Evolutionary conservation across 2,113 vertebrate genomes (phyloP), one percentile per base, ranked within the genome.

Genomic region (Arvicanthis niloticus): DNA sequence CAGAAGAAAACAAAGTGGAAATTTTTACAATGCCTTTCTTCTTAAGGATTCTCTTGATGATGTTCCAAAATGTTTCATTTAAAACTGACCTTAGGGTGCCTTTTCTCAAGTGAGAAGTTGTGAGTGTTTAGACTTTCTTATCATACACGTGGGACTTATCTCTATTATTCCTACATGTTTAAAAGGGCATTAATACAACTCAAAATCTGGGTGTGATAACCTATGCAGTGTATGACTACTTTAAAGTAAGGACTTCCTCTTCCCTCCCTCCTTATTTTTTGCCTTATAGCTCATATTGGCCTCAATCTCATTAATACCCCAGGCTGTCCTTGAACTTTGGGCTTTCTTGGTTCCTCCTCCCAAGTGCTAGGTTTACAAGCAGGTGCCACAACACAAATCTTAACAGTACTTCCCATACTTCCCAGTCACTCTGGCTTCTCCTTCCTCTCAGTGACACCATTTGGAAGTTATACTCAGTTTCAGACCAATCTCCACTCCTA

Each of bases 1-100:
- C 26, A 78, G 84, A 88, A 89, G 26, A 65, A 95, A 88, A 86
- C 19, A 77, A 60, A 51, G 45, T 3, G 45, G 87, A n/a, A 96
- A 26, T 73, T 26, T 93, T 82, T 37, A 60, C 2, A 42, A 21
- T 15, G 19, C 7, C 16, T 68, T 56, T 72, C 34, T 76, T 77
- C 80, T 58, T 15, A 10, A 81, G 53, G 72, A 86, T 92, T 51
- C 11, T 80, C 76, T 89, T 94, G 40, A 93, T 42, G 8, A 78
- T 58, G 60, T 11, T 88, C 22, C 22, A 72, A 16, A 40, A 21
- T n/a, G 34, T n/a, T 92, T 62, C 53, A 68, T 22, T n/a, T 68
- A 72, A 65, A 73, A 67, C 56, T 51, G 67, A 88, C 22, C 22
- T 2, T 51, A 48, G 17, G 9, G 2, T 40, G 81, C 89, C 80